phyloP scores from a whole-genome alignment of 2,888 invertebrate species.

The Sarcophaga variegata region DNA sequence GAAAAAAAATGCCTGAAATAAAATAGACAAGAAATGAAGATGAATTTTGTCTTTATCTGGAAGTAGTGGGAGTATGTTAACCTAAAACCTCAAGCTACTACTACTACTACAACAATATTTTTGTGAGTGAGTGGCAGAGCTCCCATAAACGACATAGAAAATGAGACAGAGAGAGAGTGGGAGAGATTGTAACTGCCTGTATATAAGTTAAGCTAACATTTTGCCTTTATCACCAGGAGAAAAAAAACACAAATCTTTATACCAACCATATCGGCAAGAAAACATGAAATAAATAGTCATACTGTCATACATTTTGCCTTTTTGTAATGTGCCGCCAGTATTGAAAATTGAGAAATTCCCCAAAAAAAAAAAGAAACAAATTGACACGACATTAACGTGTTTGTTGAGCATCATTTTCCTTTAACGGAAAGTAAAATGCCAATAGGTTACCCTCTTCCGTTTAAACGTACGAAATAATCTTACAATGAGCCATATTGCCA shows the following conservation, averaged over 20 bases:
- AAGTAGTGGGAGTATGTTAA: slow-evolving; percentile 56
- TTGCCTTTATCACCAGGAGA: slow-evolving; percentile 27
- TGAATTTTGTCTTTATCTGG: slow-evolving; percentile 21
- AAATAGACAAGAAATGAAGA: slow-evolving; percentile 58
- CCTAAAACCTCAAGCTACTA: slow-evolving; percentile 66
- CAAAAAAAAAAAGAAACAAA: slow-evolving; percentile 6
- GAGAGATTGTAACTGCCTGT: background rate
- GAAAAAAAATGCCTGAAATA: background rate
- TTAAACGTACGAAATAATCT: slow-evolving; percentile 29
- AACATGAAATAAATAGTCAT: slow-evolving; percentile 17
- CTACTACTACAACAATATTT: background rate
- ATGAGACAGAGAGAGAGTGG: background rate
- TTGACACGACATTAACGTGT: slow-evolving; percentile 58
- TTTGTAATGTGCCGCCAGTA: slow-evolving; percentile 10
- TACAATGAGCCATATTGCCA: slow-evolving; percentile 44
- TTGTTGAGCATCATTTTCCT: slow-evolving; percentile 62
- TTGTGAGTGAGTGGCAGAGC: background rate
- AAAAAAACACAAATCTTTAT: background rate
- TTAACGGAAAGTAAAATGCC: slow-evolving; percentile 60
- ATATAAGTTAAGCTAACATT: slow-evolving; percentile 46
- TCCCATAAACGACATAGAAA: too few species aligned
- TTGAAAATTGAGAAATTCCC: background rate
- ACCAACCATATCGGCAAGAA: background rate
- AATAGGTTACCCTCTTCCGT: slow-evolving; percentile 45
- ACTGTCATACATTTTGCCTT: background rate